phyloP scores from a whole-genome alignment of 92 coral and sea anemone species.

The Nematostella vectensis region DNA sequence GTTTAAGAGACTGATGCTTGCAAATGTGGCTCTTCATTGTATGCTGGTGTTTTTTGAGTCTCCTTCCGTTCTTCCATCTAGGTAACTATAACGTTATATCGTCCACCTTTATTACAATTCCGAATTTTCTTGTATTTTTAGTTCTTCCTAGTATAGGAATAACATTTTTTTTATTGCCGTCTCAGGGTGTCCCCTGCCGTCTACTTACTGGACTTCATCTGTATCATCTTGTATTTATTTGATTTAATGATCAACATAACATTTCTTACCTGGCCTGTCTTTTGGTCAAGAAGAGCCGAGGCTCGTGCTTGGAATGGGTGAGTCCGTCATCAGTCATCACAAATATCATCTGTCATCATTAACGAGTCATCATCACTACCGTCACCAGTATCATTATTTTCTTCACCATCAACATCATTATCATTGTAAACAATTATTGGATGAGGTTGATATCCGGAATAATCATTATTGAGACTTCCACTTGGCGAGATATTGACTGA shows the following conservation, averaged over 20 bases:
- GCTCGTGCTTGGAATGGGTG: constrained; percentile 89
- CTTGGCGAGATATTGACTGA: no score
- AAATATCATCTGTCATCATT: background rate
- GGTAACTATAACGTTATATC: constrained; percentile 22
- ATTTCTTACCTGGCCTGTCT: constrained; percentile 84
- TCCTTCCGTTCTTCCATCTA: constrained; percentile 47
- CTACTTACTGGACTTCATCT: constrained; percentile 30
- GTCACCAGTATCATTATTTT: no score
- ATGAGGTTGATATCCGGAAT: no score
- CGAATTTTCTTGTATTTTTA: background rate
- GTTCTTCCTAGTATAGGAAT: background rate
- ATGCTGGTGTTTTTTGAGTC: constrained; percentile 72
- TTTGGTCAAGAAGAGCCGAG: constrained; percentile 78
- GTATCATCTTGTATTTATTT: constrained; percentile 65
- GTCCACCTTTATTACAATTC: background rate
- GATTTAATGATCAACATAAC: constrained; percentile 66
- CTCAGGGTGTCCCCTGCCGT: constrained; percentile 52
- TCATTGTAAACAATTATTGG: no score
- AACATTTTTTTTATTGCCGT: background rate
- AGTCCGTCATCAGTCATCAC: constrained; percentile 4
- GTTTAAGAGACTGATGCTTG: constrained; percentile 64
- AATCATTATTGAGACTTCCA: no score
- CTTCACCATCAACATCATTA: no score
- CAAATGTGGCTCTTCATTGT: constrained; percentile 56
- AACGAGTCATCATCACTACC: no score